Percentiles rank a stretch among this genome's conserved stretches.
Evolutionary conservation across 2,888 invertebrate species (phyloP).

Genomic region (Alloscopus bannaensis): DNA sequence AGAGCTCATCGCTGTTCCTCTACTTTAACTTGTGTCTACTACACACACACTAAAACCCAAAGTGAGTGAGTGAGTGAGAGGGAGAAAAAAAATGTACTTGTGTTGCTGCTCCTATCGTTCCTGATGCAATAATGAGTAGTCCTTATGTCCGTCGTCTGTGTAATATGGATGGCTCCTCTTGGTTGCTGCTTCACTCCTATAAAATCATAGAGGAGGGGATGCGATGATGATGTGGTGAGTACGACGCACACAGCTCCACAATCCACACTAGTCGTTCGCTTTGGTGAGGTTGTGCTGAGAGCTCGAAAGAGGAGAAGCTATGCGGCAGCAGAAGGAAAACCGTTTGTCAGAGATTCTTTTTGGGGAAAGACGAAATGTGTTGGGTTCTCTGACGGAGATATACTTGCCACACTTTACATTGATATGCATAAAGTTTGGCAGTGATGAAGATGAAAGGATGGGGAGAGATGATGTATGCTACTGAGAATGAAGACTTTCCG

Average conservation of each 20-base stretch:
- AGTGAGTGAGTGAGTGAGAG: no score
- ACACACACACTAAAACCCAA: neutral
- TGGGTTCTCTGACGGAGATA: no score
- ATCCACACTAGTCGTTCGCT: neutral
- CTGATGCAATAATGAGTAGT: conserved; percentile 62
- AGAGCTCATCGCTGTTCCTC: conserved; percentile 64
- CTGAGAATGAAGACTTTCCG: no score
- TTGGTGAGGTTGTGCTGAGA: neutral
- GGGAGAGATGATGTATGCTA: no score
- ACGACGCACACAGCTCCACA: neutral
- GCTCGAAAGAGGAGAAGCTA: neutral
- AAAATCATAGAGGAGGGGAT: conserved; percentile 6
- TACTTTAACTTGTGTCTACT: conserved; percentile 16
- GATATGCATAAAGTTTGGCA: no score
- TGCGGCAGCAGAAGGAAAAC: neutral
- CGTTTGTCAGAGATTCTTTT: conserved; percentile 23
- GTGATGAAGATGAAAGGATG: no score
- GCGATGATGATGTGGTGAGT: neutral
- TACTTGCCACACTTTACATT: no score
- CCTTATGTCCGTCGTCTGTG: conserved; percentile 52
- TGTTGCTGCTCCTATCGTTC: conserved; percentile 60
- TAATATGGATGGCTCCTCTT: conserved; percentile 31
- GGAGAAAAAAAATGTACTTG: no score
- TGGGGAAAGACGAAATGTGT: no score
- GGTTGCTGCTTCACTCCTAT: conserved; percentile 14